phyloP scores from a whole-genome alignment of 2,113 vertebrate species.

The Protobothrops mucrosquamatus region DNA sequence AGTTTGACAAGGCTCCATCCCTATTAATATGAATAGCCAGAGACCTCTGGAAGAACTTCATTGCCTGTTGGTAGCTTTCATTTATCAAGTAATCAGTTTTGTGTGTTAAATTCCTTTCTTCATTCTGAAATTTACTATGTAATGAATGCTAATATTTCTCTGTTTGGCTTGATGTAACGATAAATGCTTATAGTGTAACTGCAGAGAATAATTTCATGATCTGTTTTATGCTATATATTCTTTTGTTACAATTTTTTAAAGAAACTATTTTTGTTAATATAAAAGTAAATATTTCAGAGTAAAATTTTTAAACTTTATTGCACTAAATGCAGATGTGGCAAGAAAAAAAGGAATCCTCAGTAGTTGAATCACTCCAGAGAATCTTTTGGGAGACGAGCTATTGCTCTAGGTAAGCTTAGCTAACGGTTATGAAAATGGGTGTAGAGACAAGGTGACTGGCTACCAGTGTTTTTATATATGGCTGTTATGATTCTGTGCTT shows the following conservation, averaged over 20 bases:
- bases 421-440: conserved; percentile 49
- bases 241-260: conserved; percentile 81
- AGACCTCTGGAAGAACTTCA: conserved; percentile 18
- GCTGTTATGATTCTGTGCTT: conserved; percentile 71
- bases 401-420: conserved; percentile 61
- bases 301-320: conserved; percentile 80
- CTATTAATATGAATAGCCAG: background rate
- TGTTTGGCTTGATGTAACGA: conserved; percentile 72
- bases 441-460: conserved; percentile 47
- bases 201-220: conserved; percentile 73
- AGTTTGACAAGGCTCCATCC: conserved; percentile 4
- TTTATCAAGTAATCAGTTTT: conserved; percentile 58
- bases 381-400: conserved; percentile 63
- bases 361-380: conserved; percentile 69
- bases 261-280: conserved; percentile 82
- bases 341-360: conserved; percentile 68
- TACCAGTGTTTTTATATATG: conserved; percentile 52
- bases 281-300: conserved; percentile 80
- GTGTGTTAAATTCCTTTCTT: conserved; percentile 51
- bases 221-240: conserved; percentile 75
- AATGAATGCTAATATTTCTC: conserved; percentile 70
- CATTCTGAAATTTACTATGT: conserved; percentile 70
- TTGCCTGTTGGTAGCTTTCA: background rate
- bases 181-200: conserved; percentile 78
- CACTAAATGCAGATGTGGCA: conserved; percentile 76